phyloP scores from a whole-genome alignment of 53 echinoderm and acorn worm species.

The Pentamera pediparva region DNA sequence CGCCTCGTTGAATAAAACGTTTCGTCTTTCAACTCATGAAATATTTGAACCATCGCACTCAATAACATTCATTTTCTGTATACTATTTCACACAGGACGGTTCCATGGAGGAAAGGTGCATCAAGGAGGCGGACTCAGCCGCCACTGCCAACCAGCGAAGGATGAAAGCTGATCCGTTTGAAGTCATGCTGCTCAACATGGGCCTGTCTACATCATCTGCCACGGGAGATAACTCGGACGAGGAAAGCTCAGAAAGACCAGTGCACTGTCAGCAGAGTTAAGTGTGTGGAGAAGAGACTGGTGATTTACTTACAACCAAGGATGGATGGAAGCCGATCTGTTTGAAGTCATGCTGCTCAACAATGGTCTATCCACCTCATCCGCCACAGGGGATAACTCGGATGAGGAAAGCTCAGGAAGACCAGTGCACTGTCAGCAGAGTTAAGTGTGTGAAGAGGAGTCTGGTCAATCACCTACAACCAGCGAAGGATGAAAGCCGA shows the following conservation, averaged over 20 bases:
- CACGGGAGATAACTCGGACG: conserved; percentile 57
- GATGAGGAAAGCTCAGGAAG: conserved; percentile 76
- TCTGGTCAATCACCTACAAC: too few relatives aligned
- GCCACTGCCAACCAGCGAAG: conserved; percentile 95
- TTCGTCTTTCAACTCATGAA: too few relatives aligned
- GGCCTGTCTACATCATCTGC: conserved; percentile 64
- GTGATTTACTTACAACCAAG: conserved; percentile 94
- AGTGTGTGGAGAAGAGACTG: too few relatives aligned
- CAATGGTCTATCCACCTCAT: conserved; percentile 80
- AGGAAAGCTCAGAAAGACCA: conserved; percentile 66
- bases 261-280: conserved; percentile 89
- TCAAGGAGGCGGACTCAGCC: conserved; percentile 81
- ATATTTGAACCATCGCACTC: too few relatives aligned
- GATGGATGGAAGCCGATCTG: conserved; percentile 94
- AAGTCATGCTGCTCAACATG: conserved; percentile 98
- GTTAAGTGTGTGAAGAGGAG: too few relatives aligned
- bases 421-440: conserved; percentile 83
- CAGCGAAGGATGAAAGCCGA: conserved; percentile 97
- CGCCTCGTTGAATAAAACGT: too few relatives aligned
- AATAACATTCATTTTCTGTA: too few relatives aligned
- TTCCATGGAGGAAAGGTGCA: conserved; percentile 67
- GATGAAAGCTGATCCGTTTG: conserved; percentile 96
- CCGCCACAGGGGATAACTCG: conserved; percentile 39
- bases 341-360: conserved; percentile 95
- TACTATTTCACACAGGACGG: too few relatives aligned